Base-by-base conservation (phyloP, 2,113 vertebrate genomes). In the Ptilorrhoa leucosticta region DNA sequence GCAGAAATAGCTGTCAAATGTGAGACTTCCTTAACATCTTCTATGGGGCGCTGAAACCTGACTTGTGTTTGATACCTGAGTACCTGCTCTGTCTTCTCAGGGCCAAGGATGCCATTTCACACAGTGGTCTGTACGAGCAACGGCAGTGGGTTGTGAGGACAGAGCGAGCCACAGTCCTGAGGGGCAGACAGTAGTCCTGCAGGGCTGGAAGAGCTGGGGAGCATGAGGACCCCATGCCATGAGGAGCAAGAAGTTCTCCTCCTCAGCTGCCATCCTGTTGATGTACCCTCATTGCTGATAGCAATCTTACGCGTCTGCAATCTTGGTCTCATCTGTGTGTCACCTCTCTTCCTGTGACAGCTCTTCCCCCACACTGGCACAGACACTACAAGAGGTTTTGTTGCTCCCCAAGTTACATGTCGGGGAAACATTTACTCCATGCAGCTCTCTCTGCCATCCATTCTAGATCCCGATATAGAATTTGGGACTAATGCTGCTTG, bases 331-430 rank as follows among this genome's bases (percentile, higher is more conserved):
- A 87, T 87, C 95, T 96, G 85, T 92, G 87, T 94, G 94, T 94
- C 94, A 96, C 92, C 93, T 93, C 96, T 97, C 90, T 95, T 95
- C 89, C 94, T 87, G 61, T 89, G 57, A 79, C 69, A 65, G 39
- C 35, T 95, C 75, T 96, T 80, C 79, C 90, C 90, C 90, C 54
- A 1, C 33, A 3, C 60, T 61, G 80, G 91, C 83, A 16, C 94
- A 95, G 57, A 77, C 56, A 88, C 89, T 90, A 12, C 93, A 95
- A 87, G 83, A 90, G 90, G 94, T 91, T 96, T 95, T 94, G 63
- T 77, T 93, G 39, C 60, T 90, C 90, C 85, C 56, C 56, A 54
- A 27, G 82, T 90, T 89, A 30, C 27, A 63, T 69, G 71, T 35
- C 2, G 1, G 28, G 70, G 51, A 95, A 65, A 37, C 3, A 4